Base-by-base conservation (phyloP, 2,888 invertebrate species). In the Epinotia brunnichana region DNA sequence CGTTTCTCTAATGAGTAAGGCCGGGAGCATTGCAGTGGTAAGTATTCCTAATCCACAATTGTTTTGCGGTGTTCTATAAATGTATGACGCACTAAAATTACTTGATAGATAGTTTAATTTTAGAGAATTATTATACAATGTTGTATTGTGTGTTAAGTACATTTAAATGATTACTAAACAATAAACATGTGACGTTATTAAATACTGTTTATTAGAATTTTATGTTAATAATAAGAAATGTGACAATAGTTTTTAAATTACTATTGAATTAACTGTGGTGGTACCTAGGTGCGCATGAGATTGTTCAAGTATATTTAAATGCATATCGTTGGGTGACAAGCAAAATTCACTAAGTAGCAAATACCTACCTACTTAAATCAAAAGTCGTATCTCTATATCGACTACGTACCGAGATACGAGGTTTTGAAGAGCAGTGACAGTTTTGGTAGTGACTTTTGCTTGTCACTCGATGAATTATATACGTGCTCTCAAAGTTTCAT, bases 191-290 rank as follows among this genome's bases (percentile, higher is more conserved):
- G 68, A 67, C 35, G 70, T 61, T 72, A 53, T 57, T 29, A 13
- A 56, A 39, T 41, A 54, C 59, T 63, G 53, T 61, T 69, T 54
- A 69, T 62, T 62, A 35, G 74, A 69, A 73, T 71, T 63, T 77
- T 74, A 73, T 75, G 77, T 82, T 78, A 78, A 73, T 59, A 61
- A 53, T 69, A 69, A 62, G 69, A 56, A 62, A 81, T 79, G 80
- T 79, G 83, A 86, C 82, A 86, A 87, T 86, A 86, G 84, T 82
- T 81, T 51, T 80, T 81, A 77, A 78, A 76, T 76, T 78, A 77
- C 78, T 24, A 63, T 76, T 78, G 77, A 75, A 76, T 78, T 79
- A 76, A 78, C 79, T 77, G 74, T 77, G 75, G 80, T 80, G 77
- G 76, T 60, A n/a, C 39, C 51, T 62, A 69, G 61, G 53, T 80